Conservation (phyloP, 2,888 invertebrate species). For the Cryptus viduatorius region DNA sequence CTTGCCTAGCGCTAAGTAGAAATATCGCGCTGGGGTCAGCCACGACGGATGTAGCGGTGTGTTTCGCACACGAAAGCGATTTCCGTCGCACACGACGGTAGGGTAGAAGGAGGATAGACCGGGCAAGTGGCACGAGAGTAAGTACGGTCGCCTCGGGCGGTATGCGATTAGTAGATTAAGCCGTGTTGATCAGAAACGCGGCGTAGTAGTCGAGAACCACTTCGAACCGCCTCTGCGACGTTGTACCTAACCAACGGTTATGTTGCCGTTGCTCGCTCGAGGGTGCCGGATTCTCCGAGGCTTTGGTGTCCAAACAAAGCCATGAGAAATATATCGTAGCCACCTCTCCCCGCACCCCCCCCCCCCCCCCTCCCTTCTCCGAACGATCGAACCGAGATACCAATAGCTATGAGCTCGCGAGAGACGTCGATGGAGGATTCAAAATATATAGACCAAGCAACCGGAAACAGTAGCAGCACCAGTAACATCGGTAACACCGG, state of each 20-base stretch:
- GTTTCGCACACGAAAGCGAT: slow-evolving; percentile 18
- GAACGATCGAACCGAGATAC: not conserved
- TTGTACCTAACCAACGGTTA: not conserved
- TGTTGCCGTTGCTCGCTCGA: slow-evolving; percentile 34
- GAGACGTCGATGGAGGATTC: not conserved
- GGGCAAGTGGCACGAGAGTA: not conserved
- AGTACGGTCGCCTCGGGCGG: slow-evolving; percentile 56
- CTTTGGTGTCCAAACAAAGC: slow-evolving; percentile 50
- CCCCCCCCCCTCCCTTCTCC: not conserved
- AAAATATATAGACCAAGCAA: not conserved
- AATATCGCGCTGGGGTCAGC: not conserved
- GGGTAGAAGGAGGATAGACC: not conserved
- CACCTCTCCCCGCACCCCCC: no score
- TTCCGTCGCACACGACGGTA: not conserved
- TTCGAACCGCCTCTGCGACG: slow-evolving; percentile 10
- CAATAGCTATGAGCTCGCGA: not conserved
- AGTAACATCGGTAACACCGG: slow-evolving; percentile 15
- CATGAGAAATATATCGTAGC: slow-evolving; percentile 39
- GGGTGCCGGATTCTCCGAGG: slow-evolving; percentile 38
- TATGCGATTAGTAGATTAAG: slow-evolving; percentile 62
- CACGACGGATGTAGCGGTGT: slow-evolving; percentile 18
- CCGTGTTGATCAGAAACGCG: slow-evolving; percentile 60
- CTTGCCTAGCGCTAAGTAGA: not conserved
- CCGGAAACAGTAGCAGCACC: slow-evolving; percentile 7
- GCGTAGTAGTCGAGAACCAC: not conserved